Base-by-base conservation (phyloP, 37 sponge, comb jelly and placozoan species). In the Dysidea cf. avara region DNA sequence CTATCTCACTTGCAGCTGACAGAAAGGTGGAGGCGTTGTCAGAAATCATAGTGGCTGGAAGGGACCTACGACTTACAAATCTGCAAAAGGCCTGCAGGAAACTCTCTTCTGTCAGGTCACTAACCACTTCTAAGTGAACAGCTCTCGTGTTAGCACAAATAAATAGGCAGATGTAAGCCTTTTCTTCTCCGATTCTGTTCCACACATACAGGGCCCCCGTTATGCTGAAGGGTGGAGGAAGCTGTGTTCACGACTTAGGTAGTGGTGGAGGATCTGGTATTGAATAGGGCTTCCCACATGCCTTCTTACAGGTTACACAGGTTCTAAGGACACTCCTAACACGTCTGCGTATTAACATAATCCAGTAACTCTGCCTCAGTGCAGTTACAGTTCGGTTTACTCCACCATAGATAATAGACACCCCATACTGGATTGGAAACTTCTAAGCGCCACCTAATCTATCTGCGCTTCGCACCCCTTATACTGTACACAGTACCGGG, bases 81-180 rank as follows among this genome's bases (percentile, higher is more conserved):
- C 58, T 22, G 25, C 58, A 7, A 26, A 56, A 26, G 58, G 58
- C 29, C 25, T 22, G 29, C 58, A 56, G 58, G 11, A 56, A 56
- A 7, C 29, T 26, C 29, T 56, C 58, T 28, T 22, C 25, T 22
- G 58, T 14, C 7, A 56, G 14, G 29, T 56, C 58, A 56, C 29
- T 28, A 12, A 56, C 58, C 5, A 26, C 29, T 56, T 56, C 58
- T 26, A 56, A 12, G 11, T 56, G 58, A 12, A 56, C 14, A 56
- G 58, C 58, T 12, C 29, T 56, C 13, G 7, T 26, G 7, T 22
- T 56, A 22, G 29, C 29, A 56, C 29, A 56, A 7, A 12, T 26
- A 56, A 56, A 56, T 26, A 56, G 29, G 58, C 58, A 56, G 14
- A 56, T 56, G 58, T 56, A 56, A 13, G 58, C 58, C 58, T 56